Evolutionary conservation across 2,888 invertebrate species (phyloP).

Genomic region (Vanessa cardui): DNA sequence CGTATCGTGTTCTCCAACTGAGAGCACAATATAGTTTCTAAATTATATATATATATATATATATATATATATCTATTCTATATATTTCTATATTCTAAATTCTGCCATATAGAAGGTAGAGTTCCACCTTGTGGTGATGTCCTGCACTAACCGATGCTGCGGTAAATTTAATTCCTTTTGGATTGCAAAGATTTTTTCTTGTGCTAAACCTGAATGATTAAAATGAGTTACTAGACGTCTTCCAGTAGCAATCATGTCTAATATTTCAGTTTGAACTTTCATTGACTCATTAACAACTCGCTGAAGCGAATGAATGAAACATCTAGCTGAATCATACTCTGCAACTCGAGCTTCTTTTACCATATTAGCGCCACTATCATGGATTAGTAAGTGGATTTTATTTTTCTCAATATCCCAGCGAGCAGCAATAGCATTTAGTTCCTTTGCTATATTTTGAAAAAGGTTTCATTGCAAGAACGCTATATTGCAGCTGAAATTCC

Average conservation of each 20-base stretch:
- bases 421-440: slow-evolving; percentile 43
- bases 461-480: not conserved
- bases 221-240: slow-evolving; percentile 47
- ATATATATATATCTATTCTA: too few relatives aligned
- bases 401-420: slow-evolving; percentile 47
- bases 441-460: slow-evolving; percentile 44
- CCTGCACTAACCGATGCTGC: slow-evolving; percentile 46
- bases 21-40: too few relatives aligned
- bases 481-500: not conserved
- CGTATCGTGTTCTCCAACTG: too few relatives aligned
- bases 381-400: slow-evolving; percentile 48
- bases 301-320: slow-evolving; percentile 49
- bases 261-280: slow-evolving; percentile 44
- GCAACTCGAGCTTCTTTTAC: slow-evolving; percentile 45
- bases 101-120: slow-evolving; percentile 44
- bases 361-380: slow-evolving; percentile 49
- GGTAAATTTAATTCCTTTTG: slow-evolving; percentile 48
- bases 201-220: slow-evolving; percentile 37
- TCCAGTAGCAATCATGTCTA: slow-evolving; percentile 42
- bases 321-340: slow-evolving; percentile 44
- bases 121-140: slow-evolving; percentile 43
- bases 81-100: too few relatives aligned
- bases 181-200: slow-evolving; percentile 37
- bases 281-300: slow-evolving; percentile 45
- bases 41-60: too few relatives aligned